A percentile compares a stretch with the other conserved stretches of the same genome.
Evolutionary conservation across 2,797 vertebrate genomes (phyloP).

Genomic region (Cottoperca gobio): DNA sequence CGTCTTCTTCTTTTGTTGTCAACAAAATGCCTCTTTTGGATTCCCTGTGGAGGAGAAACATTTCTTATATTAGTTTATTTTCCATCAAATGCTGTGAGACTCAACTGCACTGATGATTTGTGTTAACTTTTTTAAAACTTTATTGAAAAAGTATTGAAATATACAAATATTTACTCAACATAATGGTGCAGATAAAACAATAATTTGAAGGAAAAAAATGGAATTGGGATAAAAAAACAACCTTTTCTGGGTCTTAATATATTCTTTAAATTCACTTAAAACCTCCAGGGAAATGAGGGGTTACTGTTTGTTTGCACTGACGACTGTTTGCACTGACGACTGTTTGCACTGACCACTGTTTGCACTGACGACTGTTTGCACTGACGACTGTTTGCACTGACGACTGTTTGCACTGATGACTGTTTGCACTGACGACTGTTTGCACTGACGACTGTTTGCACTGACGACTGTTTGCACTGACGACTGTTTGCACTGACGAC

Average conservation of each 20-base stretch:
- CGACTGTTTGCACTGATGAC: too few relatives aligned
- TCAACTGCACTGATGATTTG: too few relatives aligned
- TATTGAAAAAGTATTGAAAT: neutral
- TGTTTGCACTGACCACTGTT: neutral
- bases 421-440: too few relatives aligned
- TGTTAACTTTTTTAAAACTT: too few relatives aligned
- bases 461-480: too few relatives aligned
- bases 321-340: too few relatives aligned
- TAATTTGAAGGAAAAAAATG: too few relatives aligned
- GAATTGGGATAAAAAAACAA: too few relatives aligned
- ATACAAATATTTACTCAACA: neutral
- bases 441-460: too few relatives aligned
- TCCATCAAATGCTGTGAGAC: neutral
- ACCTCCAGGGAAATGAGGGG: neutral
- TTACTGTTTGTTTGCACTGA: neutral
- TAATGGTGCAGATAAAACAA: too few relatives aligned
- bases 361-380: neutral
- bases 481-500: too few relatives aligned
- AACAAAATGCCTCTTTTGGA: neutral
- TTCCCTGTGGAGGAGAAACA: conserved; percentile 37
- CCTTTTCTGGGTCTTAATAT: neutral
- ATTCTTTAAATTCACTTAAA: neutral
- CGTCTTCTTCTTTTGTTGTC: neutral
- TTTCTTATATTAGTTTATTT: conserved; percentile 2
- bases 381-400: too few relatives aligned